Percentiles rank a stretch among this genome's conserved stretches.
These are phyloP conservation scores for Xestia ashworthii DNA, from an alignment of 2,888 invertebrate species.

Conservation along the genomic window DNA sequence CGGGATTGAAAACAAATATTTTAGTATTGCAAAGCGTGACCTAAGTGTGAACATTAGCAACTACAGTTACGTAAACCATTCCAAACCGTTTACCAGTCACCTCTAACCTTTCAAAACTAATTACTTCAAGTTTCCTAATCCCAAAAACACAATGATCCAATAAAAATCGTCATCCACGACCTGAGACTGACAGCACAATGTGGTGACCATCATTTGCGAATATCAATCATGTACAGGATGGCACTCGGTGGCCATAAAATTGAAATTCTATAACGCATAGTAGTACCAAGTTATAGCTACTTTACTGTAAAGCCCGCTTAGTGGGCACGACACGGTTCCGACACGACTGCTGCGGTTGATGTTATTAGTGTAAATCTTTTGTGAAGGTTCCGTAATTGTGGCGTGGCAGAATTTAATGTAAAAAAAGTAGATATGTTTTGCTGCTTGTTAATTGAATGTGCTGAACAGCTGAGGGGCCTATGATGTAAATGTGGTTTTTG, in stretches of 20 bases:
- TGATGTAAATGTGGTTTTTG: slow-evolving; percentile 3
- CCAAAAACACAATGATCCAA: slow-evolving; percentile 36
- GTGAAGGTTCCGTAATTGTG: slow-evolving; percentile 49
- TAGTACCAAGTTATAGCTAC: slow-evolving; percentile 78
- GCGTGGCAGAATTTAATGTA: slow-evolving; percentile 28
- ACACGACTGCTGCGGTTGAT: slow-evolving; percentile 61
- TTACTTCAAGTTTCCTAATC: slow-evolving; percentile 42
- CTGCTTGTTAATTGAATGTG: slow-evolving; percentile 34
- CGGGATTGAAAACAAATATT: background rate
- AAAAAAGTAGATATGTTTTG: slow-evolving; percentile 21
- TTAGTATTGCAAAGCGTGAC: slow-evolving; percentile 3
- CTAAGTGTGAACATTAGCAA: background rate
- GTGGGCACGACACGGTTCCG: slow-evolving; percentile 62
- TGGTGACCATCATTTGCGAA: slow-evolving; percentile 75
- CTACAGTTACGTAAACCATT: slow-evolving; percentile 16
- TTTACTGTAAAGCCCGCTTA: slow-evolving; percentile 68
- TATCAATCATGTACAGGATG: slow-evolving; percentile 78
- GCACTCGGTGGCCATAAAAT: slow-evolving; percentile 77
- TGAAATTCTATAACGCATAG: slow-evolving; percentile 78
- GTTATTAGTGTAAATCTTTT: slow-evolving; percentile 66
- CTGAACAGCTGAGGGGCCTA: slow-evolving; percentile 6
- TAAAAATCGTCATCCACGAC: slow-evolving; percentile 51
- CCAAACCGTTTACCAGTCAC: slow-evolving; percentile 2
- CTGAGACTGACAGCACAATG: slow-evolving; percentile 77
- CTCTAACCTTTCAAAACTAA: slow-evolving; percentile 29